These are phyloP conservation scores for Tetramorium alpestre DNA, from an alignment of 1,140 invertebrate species.

Conservation along the genomic window DNA sequence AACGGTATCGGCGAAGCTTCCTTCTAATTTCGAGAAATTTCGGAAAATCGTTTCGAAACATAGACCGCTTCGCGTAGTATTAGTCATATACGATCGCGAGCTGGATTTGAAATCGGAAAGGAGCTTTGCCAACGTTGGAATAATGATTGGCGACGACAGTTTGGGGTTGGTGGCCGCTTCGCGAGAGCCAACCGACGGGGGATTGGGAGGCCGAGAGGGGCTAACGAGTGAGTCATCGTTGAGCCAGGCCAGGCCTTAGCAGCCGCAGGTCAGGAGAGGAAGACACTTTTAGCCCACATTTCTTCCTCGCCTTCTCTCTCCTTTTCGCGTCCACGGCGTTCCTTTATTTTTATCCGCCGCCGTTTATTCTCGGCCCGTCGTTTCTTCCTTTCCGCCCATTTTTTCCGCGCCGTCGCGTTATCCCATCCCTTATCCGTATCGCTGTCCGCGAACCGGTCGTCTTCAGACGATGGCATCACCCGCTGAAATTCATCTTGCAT, in stretches of 20 bases:
- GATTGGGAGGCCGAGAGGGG: conserved; percentile 49
- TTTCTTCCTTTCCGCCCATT: conserved; percentile 18
- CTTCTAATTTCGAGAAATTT: neutral
- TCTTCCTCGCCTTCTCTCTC: conserved; percentile 70
- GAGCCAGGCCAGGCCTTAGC: conserved; percentile 78
- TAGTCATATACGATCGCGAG: neutral
- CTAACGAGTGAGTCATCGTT: conserved; percentile 80
- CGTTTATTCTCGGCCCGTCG: conserved; percentile 66
- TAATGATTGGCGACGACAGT: conserved; percentile 70
- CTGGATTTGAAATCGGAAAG: conserved; percentile 43
- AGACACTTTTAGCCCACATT: conserved; percentile 83
- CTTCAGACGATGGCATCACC: neutral
- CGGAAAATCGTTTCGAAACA: neutral
- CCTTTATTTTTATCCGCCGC: conserved; percentile 71
- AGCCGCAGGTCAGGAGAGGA: conserved; percentile 82
- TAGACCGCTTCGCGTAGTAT: neutral
- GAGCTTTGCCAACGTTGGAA: conserved; percentile 55
- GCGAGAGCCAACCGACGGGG: conserved; percentile 27
- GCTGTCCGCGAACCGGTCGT: neutral
- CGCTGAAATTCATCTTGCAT: neutral
- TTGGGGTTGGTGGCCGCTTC: conserved; percentile 68
- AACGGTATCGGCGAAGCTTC: neutral
- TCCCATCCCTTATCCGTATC: conserved; percentile 2
- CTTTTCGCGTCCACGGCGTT: conserved; percentile 30
- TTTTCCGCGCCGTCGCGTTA: conserved; percentile 9